phyloP scores from a whole-genome alignment of 2,888 invertebrate species.

The Ornithoptera priamus region DNA sequence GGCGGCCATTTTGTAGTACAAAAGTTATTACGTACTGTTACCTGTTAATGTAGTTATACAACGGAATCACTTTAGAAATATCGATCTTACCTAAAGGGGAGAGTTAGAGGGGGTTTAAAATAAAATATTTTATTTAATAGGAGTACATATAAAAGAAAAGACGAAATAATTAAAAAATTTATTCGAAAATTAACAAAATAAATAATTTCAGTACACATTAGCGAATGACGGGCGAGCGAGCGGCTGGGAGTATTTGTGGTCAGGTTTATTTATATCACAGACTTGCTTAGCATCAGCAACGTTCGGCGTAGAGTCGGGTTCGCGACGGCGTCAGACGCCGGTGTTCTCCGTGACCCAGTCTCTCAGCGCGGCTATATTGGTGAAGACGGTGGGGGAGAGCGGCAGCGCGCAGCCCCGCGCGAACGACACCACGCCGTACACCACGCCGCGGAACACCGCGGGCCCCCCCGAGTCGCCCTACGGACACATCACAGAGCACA shows the following conservation, averaged over 20 bases:
- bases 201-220: slow-evolving; percentile 38
- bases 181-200: slow-evolving; percentile 54
- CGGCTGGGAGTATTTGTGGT: slow-evolving; percentile 33
- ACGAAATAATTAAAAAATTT: slow-evolving; percentile 41
- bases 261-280: slow-evolving; percentile 53
- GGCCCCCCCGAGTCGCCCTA: slow-evolving; percentile 77
- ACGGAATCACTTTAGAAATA: too few species aligned
- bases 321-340: slow-evolving; percentile 50
- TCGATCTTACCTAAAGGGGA: too few species aligned
- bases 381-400: slow-evolving; percentile 73
- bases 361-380: slow-evolving; percentile 65
- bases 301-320: slow-evolving; percentile 29
- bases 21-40: too few species aligned
- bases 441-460: slow-evolving; percentile 70
- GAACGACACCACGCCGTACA: slow-evolving; percentile 72
- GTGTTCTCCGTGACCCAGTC: slow-evolving; percentile 70
- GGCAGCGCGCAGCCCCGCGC: slow-evolving; percentile 73
- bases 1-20: too few species aligned
- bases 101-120: too few species aligned
- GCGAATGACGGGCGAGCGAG: slow-evolving; percentile 34
- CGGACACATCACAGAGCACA: slow-evolving; percentile 31
- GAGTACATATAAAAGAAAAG: slow-evolving; percentile 23
- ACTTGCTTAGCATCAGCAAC: slow-evolving; percentile 27
- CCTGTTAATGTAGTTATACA: too few species aligned
- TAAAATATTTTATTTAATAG: too few species aligned